These are phyloP conservation scores for Girardinichthys multiradiatus DNA, from an alignment of 2,113 vertebrate species.

Conservation along the genomic window DNA sequence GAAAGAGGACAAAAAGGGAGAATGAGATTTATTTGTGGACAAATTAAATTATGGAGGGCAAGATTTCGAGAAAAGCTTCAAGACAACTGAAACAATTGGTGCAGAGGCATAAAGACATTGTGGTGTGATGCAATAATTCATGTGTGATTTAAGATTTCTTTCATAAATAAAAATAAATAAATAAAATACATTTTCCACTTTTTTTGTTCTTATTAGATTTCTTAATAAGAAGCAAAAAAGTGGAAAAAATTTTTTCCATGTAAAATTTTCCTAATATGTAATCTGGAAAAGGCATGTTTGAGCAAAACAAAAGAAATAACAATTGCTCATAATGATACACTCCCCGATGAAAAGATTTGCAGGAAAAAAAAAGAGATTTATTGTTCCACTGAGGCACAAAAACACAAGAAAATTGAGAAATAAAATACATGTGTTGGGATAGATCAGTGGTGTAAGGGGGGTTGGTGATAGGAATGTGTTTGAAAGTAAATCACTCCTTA, in stretches of 20 bases:
- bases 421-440: constrained; percentile 24
- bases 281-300: background rate
- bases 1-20: background rate
- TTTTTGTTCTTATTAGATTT: too few species aligned
- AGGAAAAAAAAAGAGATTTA: background rate
- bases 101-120: too few species aligned
- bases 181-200: too few species aligned
- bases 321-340: constrained; percentile 18
- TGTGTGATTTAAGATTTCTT: too few species aligned
- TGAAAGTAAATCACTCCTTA: constrained; percentile 67
- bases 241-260: too few species aligned
- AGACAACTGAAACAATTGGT: constrained; percentile 1
- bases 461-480: constrained; percentile 54
- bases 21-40: constrained; percentile 15
- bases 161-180: too few species aligned
- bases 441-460: constrained; percentile 18
- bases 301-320: constrained; percentile 1
- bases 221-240: too few species aligned
- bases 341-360: constrained; percentile 9
- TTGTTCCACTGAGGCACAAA: constrained; percentile 4
- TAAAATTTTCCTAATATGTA: background rate
- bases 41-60: background rate
- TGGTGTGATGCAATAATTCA: background rate
- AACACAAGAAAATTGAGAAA: constrained; percentile 7
- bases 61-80: constrained; percentile 8